Conservation (phyloP, 2,113 vertebrate genomes). For the Marmota monax region DNA sequence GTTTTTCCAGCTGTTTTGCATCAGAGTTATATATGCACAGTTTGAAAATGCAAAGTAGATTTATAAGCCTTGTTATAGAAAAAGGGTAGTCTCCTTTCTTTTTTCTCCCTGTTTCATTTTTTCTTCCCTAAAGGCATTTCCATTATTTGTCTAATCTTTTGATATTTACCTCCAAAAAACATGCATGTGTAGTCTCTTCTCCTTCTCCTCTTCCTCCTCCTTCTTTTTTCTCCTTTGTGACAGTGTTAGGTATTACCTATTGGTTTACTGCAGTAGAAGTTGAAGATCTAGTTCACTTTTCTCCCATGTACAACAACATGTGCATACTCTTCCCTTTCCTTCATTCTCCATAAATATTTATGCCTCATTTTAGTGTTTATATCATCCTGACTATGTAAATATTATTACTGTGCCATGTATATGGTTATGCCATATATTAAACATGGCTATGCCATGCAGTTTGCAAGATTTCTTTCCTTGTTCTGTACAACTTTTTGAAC, state of each 20-base stretch:
- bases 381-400: neutral
- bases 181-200: neutral
- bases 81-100: neutral
- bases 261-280: neutral
- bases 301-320: neutral
- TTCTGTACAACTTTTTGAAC: neutral
- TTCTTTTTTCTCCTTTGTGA: neutral
- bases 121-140: neutral
- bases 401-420: neutral
- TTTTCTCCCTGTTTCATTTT: neutral
- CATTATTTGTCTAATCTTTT: slow-evolving; percentile 7
- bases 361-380: neutral
- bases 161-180: neutral
- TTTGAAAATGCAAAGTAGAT: slow-evolving; percentile 13
- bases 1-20: neutral
- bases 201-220: too few relatives aligned
- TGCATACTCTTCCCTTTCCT: neutral
- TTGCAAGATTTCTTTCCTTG: neutral
- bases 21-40: neutral
- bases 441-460: neutral
- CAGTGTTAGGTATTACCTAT: neutral
- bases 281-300: neutral
- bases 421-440: neutral
- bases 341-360: neutral
- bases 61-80: neutral